A percentile compares a stretch with the other conserved stretches of the same genome.
Conservation (phyloP, 2,113 vertebrate species). For the Chionis minor region DNA sequence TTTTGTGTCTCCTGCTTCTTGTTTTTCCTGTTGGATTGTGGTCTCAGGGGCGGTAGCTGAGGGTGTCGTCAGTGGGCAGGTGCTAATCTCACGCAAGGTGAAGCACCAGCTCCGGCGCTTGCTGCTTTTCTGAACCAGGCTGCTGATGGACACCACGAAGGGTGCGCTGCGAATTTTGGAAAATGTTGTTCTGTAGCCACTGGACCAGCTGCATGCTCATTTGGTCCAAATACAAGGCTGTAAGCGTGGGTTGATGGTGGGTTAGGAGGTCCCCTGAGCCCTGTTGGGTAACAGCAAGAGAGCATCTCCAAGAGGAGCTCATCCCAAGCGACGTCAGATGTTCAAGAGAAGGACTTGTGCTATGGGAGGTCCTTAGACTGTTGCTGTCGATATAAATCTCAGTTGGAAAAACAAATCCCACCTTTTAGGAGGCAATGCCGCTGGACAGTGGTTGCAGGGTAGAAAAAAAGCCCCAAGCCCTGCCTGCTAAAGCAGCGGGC, state of each 20-base stretch:
- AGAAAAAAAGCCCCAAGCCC: not conserved
- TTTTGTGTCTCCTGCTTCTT: not conserved
- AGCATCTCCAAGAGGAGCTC: not conserved
- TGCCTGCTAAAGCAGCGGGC: not conserved
- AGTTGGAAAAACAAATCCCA: not conserved
- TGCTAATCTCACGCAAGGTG: not conserved
- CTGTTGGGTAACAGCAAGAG: not conserved
- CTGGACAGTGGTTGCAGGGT: accelerated
- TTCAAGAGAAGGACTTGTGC: accelerated
- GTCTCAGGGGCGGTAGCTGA: not conserved
- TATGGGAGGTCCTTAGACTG: accelerated
- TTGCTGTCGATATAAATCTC: not conserved
- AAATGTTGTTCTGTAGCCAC: not conserved
- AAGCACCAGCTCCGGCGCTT: not conserved
- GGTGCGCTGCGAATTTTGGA: not conserved
- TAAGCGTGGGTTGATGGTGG: too few relatives aligned
- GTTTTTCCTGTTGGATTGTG: not conserved
- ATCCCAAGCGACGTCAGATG: not conserved
- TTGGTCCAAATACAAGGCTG: accelerated
- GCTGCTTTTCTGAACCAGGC: not conserved
- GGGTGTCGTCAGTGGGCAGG: accelerated
- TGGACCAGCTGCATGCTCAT: too few relatives aligned
- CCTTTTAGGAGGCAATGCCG: not conserved
- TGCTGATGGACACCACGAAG: not conserved
- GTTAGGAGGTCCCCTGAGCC: not conserved